Evolutionary conservation across 2,797 vertebrate genomes (phyloP).

Genomic region (Momotus momota): DNA sequence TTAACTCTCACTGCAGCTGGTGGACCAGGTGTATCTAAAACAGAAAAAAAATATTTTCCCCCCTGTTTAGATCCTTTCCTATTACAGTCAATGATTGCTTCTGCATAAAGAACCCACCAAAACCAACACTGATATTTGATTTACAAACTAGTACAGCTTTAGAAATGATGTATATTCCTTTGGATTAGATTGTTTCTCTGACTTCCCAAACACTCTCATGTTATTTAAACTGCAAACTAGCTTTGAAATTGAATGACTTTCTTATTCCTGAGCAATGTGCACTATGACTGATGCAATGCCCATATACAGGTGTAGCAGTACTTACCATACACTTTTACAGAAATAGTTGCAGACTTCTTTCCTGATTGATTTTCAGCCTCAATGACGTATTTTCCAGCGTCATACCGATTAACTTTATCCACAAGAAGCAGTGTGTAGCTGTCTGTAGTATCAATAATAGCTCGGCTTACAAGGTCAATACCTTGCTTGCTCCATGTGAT

Average conservation of each 20-base stretch:
- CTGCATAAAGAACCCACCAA: background rate
- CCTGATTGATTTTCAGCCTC: slow-evolving; percentile 95
- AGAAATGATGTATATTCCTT: background rate
- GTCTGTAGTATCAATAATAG: slow-evolving; percentile 92
- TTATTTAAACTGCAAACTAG: background rate
- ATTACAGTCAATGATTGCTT: background rate
- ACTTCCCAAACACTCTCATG: background rate
- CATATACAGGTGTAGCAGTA: background rate
- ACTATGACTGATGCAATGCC: background rate
- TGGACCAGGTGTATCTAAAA: slow-evolving; percentile 95
- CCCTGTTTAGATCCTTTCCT: background rate
- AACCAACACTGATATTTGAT: background rate
- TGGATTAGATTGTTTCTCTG: background rate
- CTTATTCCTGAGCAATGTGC: background rate
- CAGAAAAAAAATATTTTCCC: background rate
- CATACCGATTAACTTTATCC: slow-evolving; percentile 96
- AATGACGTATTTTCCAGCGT: slow-evolving; percentile 95
- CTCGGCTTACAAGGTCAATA: slow-evolving; percentile 90
- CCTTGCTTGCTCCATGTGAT: slow-evolving; percentile 94
- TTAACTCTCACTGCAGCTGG: slow-evolving; percentile 91
- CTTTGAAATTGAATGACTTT: background rate
- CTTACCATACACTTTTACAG: slow-evolving; percentile 98
- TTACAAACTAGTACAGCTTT: background rate
- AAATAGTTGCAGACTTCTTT: slow-evolving; percentile 92
- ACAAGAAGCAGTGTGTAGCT: slow-evolving; percentile 92